Percentiles rank a stretch among this genome's conserved stretches.
These are phyloP conservation scores for Periophthalmus magnuspinnatus DNA, from an alignment of 2,797 vertebrate genomes.

Conservation along the genomic window DNA sequence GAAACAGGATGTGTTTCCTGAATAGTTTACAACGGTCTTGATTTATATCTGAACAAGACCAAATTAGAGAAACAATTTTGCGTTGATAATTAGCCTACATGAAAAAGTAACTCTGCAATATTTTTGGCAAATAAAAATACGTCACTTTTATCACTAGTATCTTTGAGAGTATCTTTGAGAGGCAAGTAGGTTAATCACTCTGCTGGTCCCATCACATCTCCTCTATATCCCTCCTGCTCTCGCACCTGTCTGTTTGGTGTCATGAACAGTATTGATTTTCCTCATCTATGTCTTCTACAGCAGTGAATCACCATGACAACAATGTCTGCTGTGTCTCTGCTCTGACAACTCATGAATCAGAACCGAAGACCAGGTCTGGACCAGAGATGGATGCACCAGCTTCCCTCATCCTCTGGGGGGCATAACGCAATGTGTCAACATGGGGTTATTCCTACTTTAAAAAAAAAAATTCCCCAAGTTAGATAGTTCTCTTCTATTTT, in stretches of 20 bases:
- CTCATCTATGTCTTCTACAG: background rate
- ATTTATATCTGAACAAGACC: too few species aligned
- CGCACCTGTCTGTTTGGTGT: conserved; percentile 7
- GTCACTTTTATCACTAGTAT: background rate
- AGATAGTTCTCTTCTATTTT: too few species aligned
- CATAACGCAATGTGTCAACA: conserved; percentile 40
- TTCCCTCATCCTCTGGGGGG: conserved; percentile 30
- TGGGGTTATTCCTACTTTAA: too few species aligned
- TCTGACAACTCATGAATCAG: conserved; percentile 43
- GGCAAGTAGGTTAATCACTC: background rate
- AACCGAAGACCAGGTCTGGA: conserved; percentile 27
- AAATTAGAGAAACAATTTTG: too few species aligned
- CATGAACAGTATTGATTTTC: conserved; percentile 34
- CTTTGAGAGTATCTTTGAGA: background rate
- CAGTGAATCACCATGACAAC: background rate
- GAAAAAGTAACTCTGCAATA: too few species aligned
- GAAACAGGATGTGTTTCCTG: too few species aligned
- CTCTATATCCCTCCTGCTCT: conserved; percentile 18
- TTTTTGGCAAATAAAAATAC: too few species aligned
- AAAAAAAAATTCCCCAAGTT: too few species aligned
- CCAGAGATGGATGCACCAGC: conserved; percentile 32
- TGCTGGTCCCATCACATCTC: background rate
- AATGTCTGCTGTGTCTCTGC: background rate
- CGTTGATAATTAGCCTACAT: too few species aligned
- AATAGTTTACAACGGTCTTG: too few species aligned